These are phyloP conservation scores for Deilephila elpenor DNA, from an alignment of 2,888 invertebrate species.

Conservation along the genomic window DNA sequence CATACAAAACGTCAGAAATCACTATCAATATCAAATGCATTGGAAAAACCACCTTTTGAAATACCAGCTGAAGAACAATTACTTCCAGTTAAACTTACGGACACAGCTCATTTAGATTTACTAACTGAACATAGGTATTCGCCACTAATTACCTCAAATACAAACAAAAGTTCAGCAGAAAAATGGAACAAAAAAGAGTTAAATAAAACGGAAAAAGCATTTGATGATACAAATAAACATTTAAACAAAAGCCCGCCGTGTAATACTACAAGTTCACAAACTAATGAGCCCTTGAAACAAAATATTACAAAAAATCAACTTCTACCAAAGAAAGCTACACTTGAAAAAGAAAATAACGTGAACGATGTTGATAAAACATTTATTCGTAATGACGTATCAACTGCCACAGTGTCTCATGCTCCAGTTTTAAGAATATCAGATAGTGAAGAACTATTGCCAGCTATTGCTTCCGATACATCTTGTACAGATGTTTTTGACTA, in stretches of 20 bases:
- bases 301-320: background rate
- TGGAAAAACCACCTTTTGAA: background rate
- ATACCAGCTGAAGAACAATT: conserved; percentile 16
- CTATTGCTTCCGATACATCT: background rate
- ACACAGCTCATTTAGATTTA: background rate
- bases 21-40: background rate
- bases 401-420: background rate
- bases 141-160: background rate
- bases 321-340: background rate
- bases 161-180: background rate
- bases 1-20: background rate
- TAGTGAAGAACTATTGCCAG: background rate
- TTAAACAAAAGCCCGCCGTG: too few species aligned
- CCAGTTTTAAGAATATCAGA: background rate
- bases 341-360: background rate
- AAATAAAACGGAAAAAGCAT: too few species aligned
- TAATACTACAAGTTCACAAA: too few species aligned
- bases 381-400: background rate
- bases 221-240: too few species aligned
- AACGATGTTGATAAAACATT: background rate
- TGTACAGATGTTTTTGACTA: background rate
- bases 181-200: too few species aligned
- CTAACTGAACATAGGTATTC: background rate
- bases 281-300: background rate
- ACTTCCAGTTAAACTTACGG: background rate